Evolutionary conservation across 1,140 invertebrate genomes (phyloP), one percentile per base, ranked within the genome.

Genomic region (Atopsyche davidsoni): DNA sequence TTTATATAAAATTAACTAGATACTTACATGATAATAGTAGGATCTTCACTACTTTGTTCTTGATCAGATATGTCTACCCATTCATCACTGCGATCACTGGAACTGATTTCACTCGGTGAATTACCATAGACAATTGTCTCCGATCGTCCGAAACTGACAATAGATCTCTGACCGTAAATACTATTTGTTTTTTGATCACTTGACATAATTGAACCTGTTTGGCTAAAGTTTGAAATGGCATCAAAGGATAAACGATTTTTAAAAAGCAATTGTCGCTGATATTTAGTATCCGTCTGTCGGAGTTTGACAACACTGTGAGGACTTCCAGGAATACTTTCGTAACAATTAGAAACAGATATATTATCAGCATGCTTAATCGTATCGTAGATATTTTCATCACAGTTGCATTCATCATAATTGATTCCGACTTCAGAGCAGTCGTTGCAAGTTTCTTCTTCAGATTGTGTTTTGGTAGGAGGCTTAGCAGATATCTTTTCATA

Each of bases 111-210:
- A 42, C 71, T 73, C 44, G 66, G 67, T 11, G 38, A 59, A 25
- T 66, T 64, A 16, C 69, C 70, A 59, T 73, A 72, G 43, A 72
- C 70, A 19, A 68, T 68, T 28, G 68, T 62, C 50, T 70, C 71
- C 36, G 75, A 71, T 2, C 69, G 69, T 31, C 70, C 70, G 62
- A 71, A 78, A 49, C 76, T 75, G 10, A 76, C 66, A 39, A 78
- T 66, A 7, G 75, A 70, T 41, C 73, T 61, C 47, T 75, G 70
- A 2, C 79, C 79, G 52, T 82, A 82, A 1, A 82, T 70, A 55
- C 79, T 82, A 54, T 82, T 82, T 9, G 78, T 81, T 59, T 80
- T 79, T 53, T 81, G 77, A 44, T 82, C 80, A 23, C 78, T 80
- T 4, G 77, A 79, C 45, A 80, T 64, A 18, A 79, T 77, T 1